These are phyloP conservation scores for Micoletzkya japonica DNA, from an alignment of 2,888 invertebrate species.

Conservation along the genomic window DNA sequence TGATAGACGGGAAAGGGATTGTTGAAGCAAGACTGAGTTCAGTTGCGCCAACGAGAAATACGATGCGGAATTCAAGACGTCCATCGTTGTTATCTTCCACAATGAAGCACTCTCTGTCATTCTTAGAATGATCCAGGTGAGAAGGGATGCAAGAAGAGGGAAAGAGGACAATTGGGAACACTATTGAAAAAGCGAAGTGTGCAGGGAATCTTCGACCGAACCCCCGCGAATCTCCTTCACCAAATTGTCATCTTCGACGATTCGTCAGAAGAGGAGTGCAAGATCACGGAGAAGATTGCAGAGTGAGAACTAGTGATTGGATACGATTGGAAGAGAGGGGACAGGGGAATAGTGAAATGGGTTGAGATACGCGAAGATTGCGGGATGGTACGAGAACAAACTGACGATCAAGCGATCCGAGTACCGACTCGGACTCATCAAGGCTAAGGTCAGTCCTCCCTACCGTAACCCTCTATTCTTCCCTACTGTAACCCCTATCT, in stretches of 20 bases:
- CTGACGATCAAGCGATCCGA: slow-evolving; percentile 39
- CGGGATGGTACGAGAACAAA: slow-evolving; percentile 36
- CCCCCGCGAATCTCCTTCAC: slow-evolving; percentile 54
- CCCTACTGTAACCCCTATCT: background rate
- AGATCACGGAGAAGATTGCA: slow-evolving; percentile 34
- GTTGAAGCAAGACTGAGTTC: too few relatives aligned
- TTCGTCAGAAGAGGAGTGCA: slow-evolving; percentile 48
- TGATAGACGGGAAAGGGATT: background rate
- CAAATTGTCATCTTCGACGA: slow-evolving; percentile 64
- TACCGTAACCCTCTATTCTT: background rate
- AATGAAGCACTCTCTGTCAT: slow-evolving; percentile 98
- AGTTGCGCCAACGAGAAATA: slow-evolving; percentile 50
- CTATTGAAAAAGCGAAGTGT: too few relatives aligned
- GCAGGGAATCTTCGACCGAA: slow-evolving; percentile 41
- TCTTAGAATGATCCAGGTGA: slow-evolving; percentile 70
- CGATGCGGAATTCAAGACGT: slow-evolving; percentile 41
- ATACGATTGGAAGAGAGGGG: background rate
- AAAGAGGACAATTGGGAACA: too few relatives aligned
- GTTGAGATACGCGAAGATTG: slow-evolving; percentile 46
- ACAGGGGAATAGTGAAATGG: slow-evolving; percentile 7
- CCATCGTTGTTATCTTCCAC: slow-evolving; percentile 94
- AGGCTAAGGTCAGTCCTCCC: slow-evolving; percentile 68
- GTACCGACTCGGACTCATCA: slow-evolving; percentile 35
- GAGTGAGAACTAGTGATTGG: slow-evolving; percentile 1
- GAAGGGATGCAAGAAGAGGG: background rate